Conservation (phyloP, 2,113 vertebrate genomes). For the Quiscalus mexicanus region DNA sequence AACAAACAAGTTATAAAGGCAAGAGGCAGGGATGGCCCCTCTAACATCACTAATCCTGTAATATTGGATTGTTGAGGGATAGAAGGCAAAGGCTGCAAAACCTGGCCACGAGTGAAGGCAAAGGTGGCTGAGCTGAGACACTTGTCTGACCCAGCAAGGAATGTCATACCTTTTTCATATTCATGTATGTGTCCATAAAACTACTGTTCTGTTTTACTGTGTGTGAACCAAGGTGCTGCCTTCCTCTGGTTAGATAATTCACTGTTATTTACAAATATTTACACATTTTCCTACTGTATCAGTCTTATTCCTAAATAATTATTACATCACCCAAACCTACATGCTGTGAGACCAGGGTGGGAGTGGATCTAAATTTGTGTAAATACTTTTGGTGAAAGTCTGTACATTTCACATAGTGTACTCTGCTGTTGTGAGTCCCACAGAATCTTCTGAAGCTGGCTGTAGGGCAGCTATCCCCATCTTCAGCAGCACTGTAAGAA, state of each 20-base stretch:
- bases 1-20: not conserved
- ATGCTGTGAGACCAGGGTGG: not conserved
- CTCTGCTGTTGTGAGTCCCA: not conserved
- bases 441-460: not conserved
- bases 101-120: not conserved
- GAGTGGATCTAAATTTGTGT: not conserved
- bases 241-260: not conserved
- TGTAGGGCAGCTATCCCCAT: not conserved
- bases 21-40: not conserved
- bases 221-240: not conserved
- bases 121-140: not conserved
- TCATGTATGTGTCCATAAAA: not conserved
- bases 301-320: not conserved
- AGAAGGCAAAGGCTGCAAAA: not conserved
- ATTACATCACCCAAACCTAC: not conserved
- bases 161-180: not conserved
- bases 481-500: not conserved
- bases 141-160: not conserved
- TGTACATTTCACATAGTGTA: not conserved
- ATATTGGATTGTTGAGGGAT: not conserved
- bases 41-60: not conserved
- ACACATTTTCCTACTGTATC: not conserved
- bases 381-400: not conserved
- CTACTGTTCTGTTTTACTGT: not conserved
- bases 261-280: not conserved